These are phyloP conservation scores for Epsilonema sp. DNA, from an alignment of 2,888 invertebrate species.

Conservation along the genomic window DNA sequence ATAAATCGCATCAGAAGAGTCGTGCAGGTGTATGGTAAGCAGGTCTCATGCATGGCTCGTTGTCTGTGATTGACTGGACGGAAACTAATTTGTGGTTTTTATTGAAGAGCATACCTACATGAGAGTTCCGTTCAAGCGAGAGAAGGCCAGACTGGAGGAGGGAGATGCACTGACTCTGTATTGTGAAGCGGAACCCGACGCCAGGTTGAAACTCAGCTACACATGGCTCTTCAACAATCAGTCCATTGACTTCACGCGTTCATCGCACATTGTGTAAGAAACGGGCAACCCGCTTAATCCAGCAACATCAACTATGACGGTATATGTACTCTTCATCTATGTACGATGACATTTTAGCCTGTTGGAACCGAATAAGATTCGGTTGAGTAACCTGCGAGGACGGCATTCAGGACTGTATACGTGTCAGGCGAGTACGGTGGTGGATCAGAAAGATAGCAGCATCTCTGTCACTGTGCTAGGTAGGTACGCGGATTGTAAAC, in stretches of 20 bases:
- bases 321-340: too few relatives aligned
- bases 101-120: too few relatives aligned
- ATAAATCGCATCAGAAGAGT: slow-evolving; percentile 22
- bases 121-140: too few relatives aligned
- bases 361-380: too few relatives aligned
- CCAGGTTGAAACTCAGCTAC: slow-evolving; percentile 18
- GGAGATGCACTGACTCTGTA: too few relatives aligned
- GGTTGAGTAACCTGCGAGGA: too few relatives aligned
- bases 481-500: too few relatives aligned
- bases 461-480: slow-evolving; percentile 22
- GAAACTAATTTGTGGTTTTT: slow-evolving; percentile 3
- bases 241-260: slow-evolving; percentile 13
- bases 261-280: too few relatives aligned
- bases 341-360: too few relatives aligned
- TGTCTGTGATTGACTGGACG: slow-evolving; percentile 1
- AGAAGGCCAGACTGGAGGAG: too few relatives aligned
- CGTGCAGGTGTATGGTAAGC: slow-evolving; percentile 25
- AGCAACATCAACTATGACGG: too few relatives aligned
- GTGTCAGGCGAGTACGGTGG: slow-evolving; percentile 23
- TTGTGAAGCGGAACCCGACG: slow-evolving; percentile 21
- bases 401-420: slow-evolving; percentile 22
- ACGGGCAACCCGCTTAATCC: too few relatives aligned
- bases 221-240: slow-evolving; percentile 21
- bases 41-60: background rate
- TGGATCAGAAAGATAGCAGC: slow-evolving; percentile 21